phyloP scores from a whole-genome alignment of 2,888 invertebrate species.

The Rhagophthalmus giganteus region DNA sequence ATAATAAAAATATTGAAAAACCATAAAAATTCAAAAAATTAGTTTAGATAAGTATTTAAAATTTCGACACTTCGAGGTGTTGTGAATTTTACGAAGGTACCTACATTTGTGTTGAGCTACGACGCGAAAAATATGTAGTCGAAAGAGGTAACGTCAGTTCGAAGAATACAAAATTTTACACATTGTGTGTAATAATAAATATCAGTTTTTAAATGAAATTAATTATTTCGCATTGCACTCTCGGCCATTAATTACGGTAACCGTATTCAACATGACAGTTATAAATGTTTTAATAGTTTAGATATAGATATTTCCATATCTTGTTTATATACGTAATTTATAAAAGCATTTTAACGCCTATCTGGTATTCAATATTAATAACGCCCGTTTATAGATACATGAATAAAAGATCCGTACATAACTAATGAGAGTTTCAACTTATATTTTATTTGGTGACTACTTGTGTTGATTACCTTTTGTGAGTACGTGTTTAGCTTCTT shows the following conservation, averaged over 20 bases:
- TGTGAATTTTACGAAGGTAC: too few species aligned
- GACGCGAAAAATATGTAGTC: too few species aligned
- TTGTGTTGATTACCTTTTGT: not conserved
- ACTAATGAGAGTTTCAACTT: not conserved
- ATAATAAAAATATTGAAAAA: too few species aligned
- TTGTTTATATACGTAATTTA: not conserved
- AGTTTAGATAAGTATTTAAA: too few species aligned
- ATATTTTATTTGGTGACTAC: not conserved
- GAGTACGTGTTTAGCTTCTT: constrained; percentile 11
- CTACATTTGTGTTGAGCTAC: too few species aligned
- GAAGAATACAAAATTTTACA: too few species aligned
- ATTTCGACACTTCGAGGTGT: too few species aligned
- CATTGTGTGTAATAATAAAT: too few species aligned
- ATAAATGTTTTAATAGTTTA: not conserved
- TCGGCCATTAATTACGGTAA: not conserved
- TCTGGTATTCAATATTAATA: not conserved
- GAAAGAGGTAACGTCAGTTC: too few species aligned
- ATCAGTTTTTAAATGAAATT: too few species aligned
- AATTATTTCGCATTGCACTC: not conserved
- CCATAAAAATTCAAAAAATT: too few species aligned
- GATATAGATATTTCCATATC: not conserved
- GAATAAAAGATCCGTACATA: not conserved
- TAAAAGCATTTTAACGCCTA: not conserved
- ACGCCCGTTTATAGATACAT: not conserved
- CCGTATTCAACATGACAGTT: too few species aligned